Base-by-base conservation (phyloP, 1,140 invertebrate genomes). In the Drosophila erecta region DNA sequence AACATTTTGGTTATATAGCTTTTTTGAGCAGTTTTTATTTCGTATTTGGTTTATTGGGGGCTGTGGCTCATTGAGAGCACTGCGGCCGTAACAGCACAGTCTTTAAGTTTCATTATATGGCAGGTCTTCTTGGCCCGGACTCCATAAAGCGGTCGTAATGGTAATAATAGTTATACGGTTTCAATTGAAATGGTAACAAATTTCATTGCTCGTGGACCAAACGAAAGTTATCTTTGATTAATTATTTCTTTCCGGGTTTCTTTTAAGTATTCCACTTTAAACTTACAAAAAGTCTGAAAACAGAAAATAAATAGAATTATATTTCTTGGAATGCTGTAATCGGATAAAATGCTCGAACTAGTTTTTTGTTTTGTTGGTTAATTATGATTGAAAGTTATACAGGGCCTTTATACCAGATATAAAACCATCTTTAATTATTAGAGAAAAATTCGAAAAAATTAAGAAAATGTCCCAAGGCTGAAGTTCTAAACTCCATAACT, bases 71-170 rank as follows among this genome's bases (percentile, higher is more conserved):
- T 86, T 86, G 74, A 79, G 83, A 81, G 74, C 83, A 76, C 37
- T 50, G 62, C 49, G 84, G 58, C 66, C 66, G 66, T 83, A 89
- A 89, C 73, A 77, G 71, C 62, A 58, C 66, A 66, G 66, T 59
- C 58, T 86, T 83, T 79, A 83, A 60, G 67, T 89, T 86, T 86
- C 79, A 86, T 86, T 86, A 79, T 73, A 75, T 79, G 83, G 83
- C 81, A 61, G 51, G 37, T 12, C 69, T 84, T 61, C 47, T 78
- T 78, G 57, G 8, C 38, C 55, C 15, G 56, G 43, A 47, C 46
- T 56, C 8, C 50, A 44, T 62, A 46, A 72, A 70, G 22, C 62
- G 62, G 64, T 66, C 55, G 60, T 70, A 54, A 74, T 74, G 57
- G 50, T 47, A 61, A 58, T 66, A 62, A 85, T 59, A 69, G 67